phyloP scores from a whole-genome alignment of 2,113 vertebrate genomes.

The Tragelaphus scriptus region DNA sequence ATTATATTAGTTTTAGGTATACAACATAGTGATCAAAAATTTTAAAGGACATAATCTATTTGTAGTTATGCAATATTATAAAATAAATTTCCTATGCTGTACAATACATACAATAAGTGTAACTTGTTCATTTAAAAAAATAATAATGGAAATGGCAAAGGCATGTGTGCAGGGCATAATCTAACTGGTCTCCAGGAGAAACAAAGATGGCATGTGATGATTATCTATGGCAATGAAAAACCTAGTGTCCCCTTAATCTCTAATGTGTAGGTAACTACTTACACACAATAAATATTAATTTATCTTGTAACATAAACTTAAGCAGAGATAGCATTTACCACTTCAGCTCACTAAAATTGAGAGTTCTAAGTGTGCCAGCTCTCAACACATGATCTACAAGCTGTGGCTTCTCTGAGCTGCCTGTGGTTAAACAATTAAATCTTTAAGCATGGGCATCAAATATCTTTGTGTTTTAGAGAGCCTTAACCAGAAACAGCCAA shows the following conservation, averaged over 20 bases:
- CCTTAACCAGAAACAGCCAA: conserved; percentile 54
- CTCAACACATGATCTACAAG: background rate
- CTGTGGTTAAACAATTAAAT: background rate
- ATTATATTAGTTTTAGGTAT: background rate
- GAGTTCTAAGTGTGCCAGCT: background rate
- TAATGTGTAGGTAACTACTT: background rate
- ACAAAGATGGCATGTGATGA: conserved; percentile 14
- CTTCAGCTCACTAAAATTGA: background rate
- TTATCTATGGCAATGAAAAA: conserved; percentile 28
- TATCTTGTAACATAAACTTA: background rate
- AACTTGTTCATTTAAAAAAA: background rate
- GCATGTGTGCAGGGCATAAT: background rate
- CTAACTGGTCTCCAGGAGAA: conserved; percentile 49
- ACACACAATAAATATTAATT: background rate
- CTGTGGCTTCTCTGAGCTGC: background rate
- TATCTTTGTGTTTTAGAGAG: conserved; percentile 53
- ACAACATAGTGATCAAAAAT: background rate
- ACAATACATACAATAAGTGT: background rate
- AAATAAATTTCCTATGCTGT: background rate
- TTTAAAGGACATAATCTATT: background rate
- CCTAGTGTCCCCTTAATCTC: background rate
- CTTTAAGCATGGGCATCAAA: background rate
- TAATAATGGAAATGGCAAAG: conserved; percentile 32
- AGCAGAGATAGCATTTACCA: background rate
- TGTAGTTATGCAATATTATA: background rate